Evolutionary conservation across 2,888 invertebrate genomes (phyloP), one percentile per base, ranked within the genome.

Genomic region (Drosophila phalerata): DNA sequence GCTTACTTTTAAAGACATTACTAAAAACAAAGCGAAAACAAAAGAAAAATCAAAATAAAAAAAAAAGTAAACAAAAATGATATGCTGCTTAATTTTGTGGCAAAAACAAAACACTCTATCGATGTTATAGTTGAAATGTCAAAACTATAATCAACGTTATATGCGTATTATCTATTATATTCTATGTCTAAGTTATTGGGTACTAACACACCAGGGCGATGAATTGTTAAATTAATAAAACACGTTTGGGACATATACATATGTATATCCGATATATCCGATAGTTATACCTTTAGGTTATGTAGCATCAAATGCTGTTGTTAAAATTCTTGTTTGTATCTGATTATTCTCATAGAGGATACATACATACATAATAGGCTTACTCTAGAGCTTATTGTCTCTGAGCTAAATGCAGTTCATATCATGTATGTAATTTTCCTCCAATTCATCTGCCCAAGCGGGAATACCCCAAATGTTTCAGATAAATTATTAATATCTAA

Each of bases 1-100:
- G 37, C 53, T 37, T 62, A 37, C n/a, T 34, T 61, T 28, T 62
- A 62, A 62, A 53, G 28, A 62, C 61, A 45, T 53, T 53, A 43
- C 53, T 52, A 61, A 61, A 51, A 32, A 30, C 4, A 17, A 15
- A 60, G 11, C 15, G 15, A 48, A 38, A 11, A 32, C 25, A 49
- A 60, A 51, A 3, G 11, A 17, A 22, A 34, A 60, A 42, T n/a
- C 13, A 37, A 5, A 43, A 49, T 42, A 51, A 22, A 32, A 60
- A 43, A 40, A 22, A n/a, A 22, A 30, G 8, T 15, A 60, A 30
- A 30, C 42, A 32, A 34, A 45, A 37, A 25, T n/a, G 28, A 32
- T 38, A 6, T 30, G 48, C 48, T 48, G 48, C 48, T 48, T 48
- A 30, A 5, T 48, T 30, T 30, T 10, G 49, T 13, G 49, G 49